Evolutionary conservation across 2,888 invertebrate genomes (phyloP).

Genomic region (Agrotis exclamationis): DNA sequence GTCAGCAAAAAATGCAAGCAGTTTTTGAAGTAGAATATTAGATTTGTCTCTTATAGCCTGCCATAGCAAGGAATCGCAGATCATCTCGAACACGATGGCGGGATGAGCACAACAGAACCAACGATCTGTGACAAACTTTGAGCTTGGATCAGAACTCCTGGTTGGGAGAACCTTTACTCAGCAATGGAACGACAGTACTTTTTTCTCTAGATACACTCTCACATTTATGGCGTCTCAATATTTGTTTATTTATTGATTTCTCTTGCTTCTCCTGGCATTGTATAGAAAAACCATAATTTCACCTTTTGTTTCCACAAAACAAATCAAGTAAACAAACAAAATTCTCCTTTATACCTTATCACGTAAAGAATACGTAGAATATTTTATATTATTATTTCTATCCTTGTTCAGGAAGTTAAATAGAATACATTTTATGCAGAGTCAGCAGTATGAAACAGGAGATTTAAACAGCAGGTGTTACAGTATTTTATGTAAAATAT

Average conservation of each 20-base stretch:
- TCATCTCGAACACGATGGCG: no score
- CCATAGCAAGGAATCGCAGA: no score
- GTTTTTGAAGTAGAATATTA: neutral
- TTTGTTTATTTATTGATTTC: neutral
- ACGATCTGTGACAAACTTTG: no score
- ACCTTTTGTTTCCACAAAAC: constrained; percentile 6
- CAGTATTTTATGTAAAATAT: constrained; percentile 84
- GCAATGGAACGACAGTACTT: no score
- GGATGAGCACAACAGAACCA: no score
- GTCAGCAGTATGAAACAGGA: constrained; percentile 74
- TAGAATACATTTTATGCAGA: constrained; percentile 70
- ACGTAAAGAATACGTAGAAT: constrained; percentile 46
- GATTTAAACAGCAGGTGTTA: constrained; percentile 82
- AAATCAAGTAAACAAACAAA: constrained; percentile 35
- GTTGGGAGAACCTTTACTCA: no score
- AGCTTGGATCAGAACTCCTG: no score
- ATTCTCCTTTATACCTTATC: constrained; percentile 25
- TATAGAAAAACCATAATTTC: neutral
- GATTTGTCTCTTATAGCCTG: no score
- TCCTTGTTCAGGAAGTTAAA: constrained; percentile 62
- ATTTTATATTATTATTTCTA: constrained; percentile 51
- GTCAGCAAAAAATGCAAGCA: neutral
- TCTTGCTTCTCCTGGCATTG: neutral
- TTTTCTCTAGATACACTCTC: no score
- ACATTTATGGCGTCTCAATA: neutral